Evolutionary conservation across 2,888 invertebrate species (phyloP), one percentile per base, ranked within the genome.

Genomic region (Resseliella maxima): DNA sequence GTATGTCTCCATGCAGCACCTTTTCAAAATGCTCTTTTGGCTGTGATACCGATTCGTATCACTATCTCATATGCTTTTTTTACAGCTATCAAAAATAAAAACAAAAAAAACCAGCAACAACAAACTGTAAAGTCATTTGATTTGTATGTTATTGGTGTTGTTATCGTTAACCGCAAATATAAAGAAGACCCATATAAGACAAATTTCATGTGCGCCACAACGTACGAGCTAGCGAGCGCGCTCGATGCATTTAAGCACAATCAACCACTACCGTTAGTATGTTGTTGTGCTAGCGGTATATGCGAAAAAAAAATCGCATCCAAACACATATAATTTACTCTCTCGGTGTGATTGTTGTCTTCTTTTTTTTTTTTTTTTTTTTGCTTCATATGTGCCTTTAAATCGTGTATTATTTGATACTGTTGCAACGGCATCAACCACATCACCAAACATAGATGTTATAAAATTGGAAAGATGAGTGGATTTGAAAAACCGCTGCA

Each of bases 211-310:
- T 31, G 72, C 24, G n/a, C n/a, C n/a, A n/a, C n/a, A n/a, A 24
- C 59, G 46, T 24, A 24, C 59, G 59, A n/a, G n/a, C 59, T 5
- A 41, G 41, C 41, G 41, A 41, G 12, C 41, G 12, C 41, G 12
- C 50, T n/a, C 59, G 24, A 31, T 72, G 72, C 72, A 72, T 72
- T 72, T 35, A 35, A 27, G 72, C 72, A 35, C 72, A 27, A 72
- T 72, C 72, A 72, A 72, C 72, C 72, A 72, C 72, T 31, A 72
- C 72, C 72, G 72, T 72, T 72, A 72, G 72, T 72, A 31, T 72
- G 72, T 72, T 72, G 72, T 72, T 72, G 72, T 72, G 72, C 72
- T 72, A 72, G 72, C 72, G 72, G 72, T 72, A 72, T 72, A 72
- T 72, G 72, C 72, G 31, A 72, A 31, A n/a, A n/a, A n/a, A n/a